A percentile compares a stretch with the other conserved stretches of the same genome.
phyloP scores from a whole-genome alignment of 2,888 invertebrate species.

The Macrophya alboannulata region DNA sequence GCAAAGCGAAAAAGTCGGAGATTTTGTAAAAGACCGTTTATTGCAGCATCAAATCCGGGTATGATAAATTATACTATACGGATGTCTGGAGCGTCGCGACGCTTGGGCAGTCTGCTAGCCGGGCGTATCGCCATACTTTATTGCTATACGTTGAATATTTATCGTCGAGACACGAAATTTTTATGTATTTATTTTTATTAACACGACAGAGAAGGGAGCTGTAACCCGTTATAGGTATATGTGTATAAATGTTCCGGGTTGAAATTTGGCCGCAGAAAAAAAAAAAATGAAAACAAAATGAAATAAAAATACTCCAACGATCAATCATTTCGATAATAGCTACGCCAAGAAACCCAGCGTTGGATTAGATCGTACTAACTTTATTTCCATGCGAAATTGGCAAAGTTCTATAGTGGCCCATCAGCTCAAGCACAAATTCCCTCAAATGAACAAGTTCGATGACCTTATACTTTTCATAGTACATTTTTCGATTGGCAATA shows the following conservation, averaged over 20 bases:
- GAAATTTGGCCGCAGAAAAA: not conserved
- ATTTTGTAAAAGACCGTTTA: constrained; percentile 40
- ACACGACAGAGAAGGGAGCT: not conserved
- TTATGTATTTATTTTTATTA: constrained; percentile 47
- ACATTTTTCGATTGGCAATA: not conserved
- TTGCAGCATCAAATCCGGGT: constrained; percentile 38
- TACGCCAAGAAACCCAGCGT: not conserved
- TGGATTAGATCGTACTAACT: not conserved
- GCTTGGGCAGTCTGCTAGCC: constrained; percentile 48
- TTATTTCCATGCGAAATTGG: constrained; percentile 18
- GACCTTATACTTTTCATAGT: not conserved
- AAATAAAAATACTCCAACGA: not conserved
- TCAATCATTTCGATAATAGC: constrained; percentile 45
- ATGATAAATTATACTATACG: constrained; percentile 33
- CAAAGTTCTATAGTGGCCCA: constrained; percentile 45
- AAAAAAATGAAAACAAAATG: not conserved
- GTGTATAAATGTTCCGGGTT: constrained; percentile 13
- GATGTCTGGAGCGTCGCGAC: constrained; percentile 26
- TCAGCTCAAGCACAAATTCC: constrained; percentile 12
- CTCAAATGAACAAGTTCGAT: not conserved
- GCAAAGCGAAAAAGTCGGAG: not conserved
- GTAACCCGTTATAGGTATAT: no score
- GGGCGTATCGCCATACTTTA: constrained; percentile 29
- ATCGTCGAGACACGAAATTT: constrained; percentile 40
- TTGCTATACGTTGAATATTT: constrained; percentile 50